These are phyloP conservation scores for Siphlonurus alternatus DNA, from an alignment of 2,888 invertebrate genomes.

Conservation along the genomic window DNA sequence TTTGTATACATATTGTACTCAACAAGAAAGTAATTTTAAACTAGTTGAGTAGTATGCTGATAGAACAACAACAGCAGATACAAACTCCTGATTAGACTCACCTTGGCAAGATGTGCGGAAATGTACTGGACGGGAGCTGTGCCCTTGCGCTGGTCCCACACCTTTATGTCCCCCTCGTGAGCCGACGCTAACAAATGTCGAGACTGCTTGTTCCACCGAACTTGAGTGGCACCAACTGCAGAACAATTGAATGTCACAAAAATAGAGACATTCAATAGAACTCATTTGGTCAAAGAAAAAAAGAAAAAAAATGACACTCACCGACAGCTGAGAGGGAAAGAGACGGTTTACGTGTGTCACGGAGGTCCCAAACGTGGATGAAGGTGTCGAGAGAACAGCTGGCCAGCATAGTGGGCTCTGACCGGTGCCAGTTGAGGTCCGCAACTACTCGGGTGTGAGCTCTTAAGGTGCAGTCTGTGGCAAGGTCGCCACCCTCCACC, in stretches of 20 bases:
- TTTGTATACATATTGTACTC: too few species aligned
- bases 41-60: too few species aligned
- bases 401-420: constrained; percentile 56
- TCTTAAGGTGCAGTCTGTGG: constrained; percentile 51
- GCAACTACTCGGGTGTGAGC: constrained; percentile 76
- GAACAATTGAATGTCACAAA: constrained; percentile 12
- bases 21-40: too few species aligned
- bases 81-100: too few species aligned
- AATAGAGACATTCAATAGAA: constrained; percentile 5
- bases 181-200: constrained; percentile 77
- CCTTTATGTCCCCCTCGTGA: constrained; percentile 87
- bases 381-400: constrained; percentile 90
- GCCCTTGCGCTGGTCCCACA: constrained; percentile 88
- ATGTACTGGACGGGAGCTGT: constrained; percentile 80
- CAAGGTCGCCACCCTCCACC: constrained; percentile 47
- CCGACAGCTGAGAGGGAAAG: constrained; percentile 77
- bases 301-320: constrained; percentile 25
- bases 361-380: constrained; percentile 84
- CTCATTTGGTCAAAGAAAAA: neutral
- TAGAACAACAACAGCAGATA: too few species aligned
- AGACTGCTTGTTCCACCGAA: constrained; percentile 80
- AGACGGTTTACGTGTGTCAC: constrained; percentile 68
- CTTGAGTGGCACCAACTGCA: constrained; percentile 78
- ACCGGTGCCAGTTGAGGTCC: constrained; percentile 82
- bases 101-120: constrained; percentile 67